These are phyloP conservation scores for Nymphalis io DNA, from an alignment of 1,140 invertebrate genomes.

Conservation along the genomic window DNA sequence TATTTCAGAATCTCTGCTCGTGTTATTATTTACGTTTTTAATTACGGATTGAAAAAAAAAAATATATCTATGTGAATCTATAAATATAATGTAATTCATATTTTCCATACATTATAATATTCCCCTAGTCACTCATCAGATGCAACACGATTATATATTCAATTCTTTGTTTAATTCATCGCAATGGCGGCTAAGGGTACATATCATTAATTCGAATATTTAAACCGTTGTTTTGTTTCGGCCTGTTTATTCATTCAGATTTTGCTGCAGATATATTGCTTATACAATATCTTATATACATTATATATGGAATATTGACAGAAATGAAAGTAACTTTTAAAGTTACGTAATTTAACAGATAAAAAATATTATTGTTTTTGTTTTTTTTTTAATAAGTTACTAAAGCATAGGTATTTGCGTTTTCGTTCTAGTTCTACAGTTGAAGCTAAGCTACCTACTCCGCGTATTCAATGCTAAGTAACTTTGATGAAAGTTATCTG, in stretches of 20 bases:
- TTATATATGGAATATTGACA: neutral
- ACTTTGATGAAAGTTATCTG: no score
- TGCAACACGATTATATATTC: constrained; percentile 69
- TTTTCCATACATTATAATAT: constrained; percentile 31
- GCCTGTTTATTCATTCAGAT: constrained; percentile 39
- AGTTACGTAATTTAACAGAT: neutral
- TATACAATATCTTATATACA: constrained; percentile 4
- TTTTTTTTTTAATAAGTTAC: no score
- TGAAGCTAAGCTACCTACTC: no score
- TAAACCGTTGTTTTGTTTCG: constrained; percentile 59
- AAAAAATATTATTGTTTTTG: no score
- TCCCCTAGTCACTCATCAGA: constrained; percentile 53
- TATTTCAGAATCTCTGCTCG: no score
- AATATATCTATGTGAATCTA: neutral
- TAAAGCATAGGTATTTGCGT: no score
- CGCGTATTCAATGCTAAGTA: no score
- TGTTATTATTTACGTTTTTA: neutral
- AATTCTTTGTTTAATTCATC: constrained; percentile 71
- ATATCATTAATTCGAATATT: constrained; percentile 63
- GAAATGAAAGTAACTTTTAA: neutral
- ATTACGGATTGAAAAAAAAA: neutral
- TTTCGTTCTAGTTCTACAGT: no score
- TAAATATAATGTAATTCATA: constrained; percentile 24
- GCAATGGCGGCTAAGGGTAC: constrained; percentile 59
- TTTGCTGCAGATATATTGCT: constrained; percentile 7